Percentiles rank a stretch among this genome's conserved stretches.
Evolutionary conservation across 53 echinoderm and acorn worm species (phyloP).

Genomic region (Glandiceps talaboti): DNA sequence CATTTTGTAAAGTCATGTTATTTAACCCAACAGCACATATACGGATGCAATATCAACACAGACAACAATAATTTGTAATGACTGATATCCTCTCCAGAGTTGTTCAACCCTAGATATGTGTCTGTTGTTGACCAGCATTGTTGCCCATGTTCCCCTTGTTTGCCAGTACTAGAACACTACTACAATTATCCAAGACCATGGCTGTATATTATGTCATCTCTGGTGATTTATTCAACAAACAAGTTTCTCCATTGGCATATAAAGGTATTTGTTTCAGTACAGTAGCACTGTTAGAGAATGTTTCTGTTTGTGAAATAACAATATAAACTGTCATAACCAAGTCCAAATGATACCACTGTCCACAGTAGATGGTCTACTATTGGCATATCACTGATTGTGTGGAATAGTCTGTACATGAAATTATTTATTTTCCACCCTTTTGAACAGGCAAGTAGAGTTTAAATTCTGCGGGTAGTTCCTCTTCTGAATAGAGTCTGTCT

Average conservation of each 20-base stretch:
- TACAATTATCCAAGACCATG: neutral
- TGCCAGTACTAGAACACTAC: neutral
- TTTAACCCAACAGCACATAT: no score
- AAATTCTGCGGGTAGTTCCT: slow-evolving; percentile 95
- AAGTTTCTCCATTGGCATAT: neutral
- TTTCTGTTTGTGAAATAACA: neutral
- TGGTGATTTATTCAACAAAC: neutral
- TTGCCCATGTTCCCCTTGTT: no score
- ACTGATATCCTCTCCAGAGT: no score
- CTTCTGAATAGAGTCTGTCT: slow-evolving; percentile 95
- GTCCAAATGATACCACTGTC: neutral
- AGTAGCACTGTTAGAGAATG: neutral
- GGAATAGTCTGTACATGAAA: neutral
- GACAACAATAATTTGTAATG: no score
- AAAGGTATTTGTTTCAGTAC: neutral
- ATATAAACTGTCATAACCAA: neutral
- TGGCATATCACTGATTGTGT: neutral
- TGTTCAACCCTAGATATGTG: no score
- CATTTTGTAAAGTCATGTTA: no score
- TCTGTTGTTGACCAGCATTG: no score
- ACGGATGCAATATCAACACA: no score
- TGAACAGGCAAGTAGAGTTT: slow-evolving; percentile 97
- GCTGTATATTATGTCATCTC: neutral
- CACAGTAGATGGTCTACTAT: neutral
- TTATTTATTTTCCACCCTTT: slow-evolving; percentile 9